Conservation (phyloP, 2,113 vertebrate genomes). For the Ardeotis arabs region DNA sequence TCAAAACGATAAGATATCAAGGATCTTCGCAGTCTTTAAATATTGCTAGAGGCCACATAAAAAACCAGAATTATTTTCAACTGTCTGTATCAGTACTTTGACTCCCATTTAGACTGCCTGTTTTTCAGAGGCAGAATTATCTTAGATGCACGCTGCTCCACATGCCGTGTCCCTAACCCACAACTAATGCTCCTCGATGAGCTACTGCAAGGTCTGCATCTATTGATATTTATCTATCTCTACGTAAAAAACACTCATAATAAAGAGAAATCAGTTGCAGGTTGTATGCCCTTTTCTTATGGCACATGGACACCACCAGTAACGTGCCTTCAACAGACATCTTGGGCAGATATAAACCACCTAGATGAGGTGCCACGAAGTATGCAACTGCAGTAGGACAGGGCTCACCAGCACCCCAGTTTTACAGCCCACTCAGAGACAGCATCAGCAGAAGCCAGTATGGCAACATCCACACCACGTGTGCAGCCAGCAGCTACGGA, state of each 20-base stretch:
- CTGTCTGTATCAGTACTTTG: background rate
- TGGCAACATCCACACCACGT: accelerated
- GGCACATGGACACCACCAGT: background rate
- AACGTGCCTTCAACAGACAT: background rate
- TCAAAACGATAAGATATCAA: background rate
- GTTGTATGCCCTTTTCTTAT: background rate
- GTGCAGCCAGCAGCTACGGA: background rate
- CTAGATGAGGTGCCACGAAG: background rate
- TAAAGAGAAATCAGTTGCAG: background rate
- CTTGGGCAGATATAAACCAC: background rate
- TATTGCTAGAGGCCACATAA: background rate
- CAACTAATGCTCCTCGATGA: background rate
- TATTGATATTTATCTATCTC: too few relatives aligned
- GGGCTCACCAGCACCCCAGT: background rate
- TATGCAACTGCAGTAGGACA: background rate
- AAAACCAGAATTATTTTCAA: background rate
- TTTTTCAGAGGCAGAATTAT: background rate
- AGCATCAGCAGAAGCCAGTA: background rate
- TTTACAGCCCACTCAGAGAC: background rate
- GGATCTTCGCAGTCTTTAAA: background rate
- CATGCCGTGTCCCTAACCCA: background rate
- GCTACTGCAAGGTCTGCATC: background rate
- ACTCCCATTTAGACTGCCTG: background rate
- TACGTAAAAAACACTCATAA: background rate
- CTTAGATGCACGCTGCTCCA: background rate